Conservation (phyloP, 37 sponge, comb jelly and placozoan genomes). For the Halichondria panicea region DNA sequence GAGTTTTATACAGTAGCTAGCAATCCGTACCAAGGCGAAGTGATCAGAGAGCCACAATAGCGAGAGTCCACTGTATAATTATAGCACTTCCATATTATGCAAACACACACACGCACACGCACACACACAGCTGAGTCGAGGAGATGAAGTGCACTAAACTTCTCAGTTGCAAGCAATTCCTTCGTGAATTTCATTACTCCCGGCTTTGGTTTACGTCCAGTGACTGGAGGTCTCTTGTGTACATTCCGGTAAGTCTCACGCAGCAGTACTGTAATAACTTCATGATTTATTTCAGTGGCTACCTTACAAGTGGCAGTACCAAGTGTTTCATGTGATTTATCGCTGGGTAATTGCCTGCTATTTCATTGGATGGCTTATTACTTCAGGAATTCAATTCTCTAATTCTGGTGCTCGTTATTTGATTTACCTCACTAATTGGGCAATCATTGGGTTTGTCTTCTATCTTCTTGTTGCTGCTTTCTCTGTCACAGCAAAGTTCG, state of each 20-base stretch:
- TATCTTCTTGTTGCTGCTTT: constrained; percentile 56
- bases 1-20: too few relatives aligned
- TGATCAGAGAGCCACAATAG: too few relatives aligned
- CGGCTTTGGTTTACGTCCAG: constrained; percentile 11
- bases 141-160: too few relatives aligned
- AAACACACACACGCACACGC: too few relatives aligned
- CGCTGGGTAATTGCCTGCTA: constrained; percentile 56
- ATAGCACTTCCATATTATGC: too few relatives aligned
- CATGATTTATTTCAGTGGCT: constrained; percentile 61
- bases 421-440: constrained; percentile 82
- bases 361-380: constrained; percentile 56
- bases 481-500: constrained; percentile 19
- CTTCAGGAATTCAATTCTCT: neutral
- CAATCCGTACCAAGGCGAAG: too few relatives aligned
- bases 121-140: too few relatives aligned
- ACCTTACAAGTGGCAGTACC: constrained; percentile 48
- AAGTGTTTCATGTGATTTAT: constrained; percentile 41
- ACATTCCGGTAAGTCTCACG: constrained; percentile 47
- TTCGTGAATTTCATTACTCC: constrained; percentile 24
- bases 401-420: constrained; percentile 48
- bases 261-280: too few relatives aligned
- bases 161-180: too few relatives aligned
- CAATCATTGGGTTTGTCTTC: constrained; percentile 7
- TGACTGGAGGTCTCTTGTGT: constrained; percentile 61
- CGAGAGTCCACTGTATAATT: too few relatives aligned